Evolutionary conservation across 2,797 vertebrate genomes (phyloP).

Genomic region (Paedocypris micromegethes): DNA sequence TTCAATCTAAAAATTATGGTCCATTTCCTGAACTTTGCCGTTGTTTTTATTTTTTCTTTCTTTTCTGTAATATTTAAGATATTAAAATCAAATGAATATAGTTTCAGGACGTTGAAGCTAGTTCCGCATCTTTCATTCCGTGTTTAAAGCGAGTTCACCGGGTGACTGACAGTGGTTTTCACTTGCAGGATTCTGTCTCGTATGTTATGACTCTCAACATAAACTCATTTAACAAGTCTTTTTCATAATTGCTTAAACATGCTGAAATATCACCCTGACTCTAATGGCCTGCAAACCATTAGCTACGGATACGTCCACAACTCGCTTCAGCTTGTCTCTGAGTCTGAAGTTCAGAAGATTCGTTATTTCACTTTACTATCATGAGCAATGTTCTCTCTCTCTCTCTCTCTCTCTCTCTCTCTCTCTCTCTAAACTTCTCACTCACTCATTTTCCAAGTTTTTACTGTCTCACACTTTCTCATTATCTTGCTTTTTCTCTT

Average conservation of each 20-base stretch:
- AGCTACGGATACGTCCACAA: constrained; percentile 56
- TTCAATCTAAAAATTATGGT: too few species aligned
- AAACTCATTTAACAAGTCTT: constrained; percentile 60
- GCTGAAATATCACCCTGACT: constrained; percentile 40
- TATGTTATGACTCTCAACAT: constrained; percentile 52
- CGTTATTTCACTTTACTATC: constrained; percentile 64
- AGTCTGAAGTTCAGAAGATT: constrained; percentile 56
- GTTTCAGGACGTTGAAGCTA: too few species aligned
- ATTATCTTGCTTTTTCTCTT: too few species aligned
- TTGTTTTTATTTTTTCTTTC: too few species aligned
- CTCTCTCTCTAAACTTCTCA: too few species aligned
- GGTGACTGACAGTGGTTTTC: constrained; percentile 52
- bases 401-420: constrained; percentile 51
- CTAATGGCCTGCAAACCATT: constrained; percentile 42
- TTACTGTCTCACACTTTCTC: too few species aligned
- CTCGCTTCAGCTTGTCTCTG: constrained; percentile 51
- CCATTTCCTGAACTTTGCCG: too few species aligned
- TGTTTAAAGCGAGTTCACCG: too few species aligned
- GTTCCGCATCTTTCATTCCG: too few species aligned
- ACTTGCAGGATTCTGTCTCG: constrained; percentile 46
- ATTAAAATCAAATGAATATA: too few species aligned
- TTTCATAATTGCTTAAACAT: constrained; percentile 51
- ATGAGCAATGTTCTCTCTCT: constrained; percentile 13
- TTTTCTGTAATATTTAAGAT: too few species aligned
- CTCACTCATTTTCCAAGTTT: too few species aligned